Base-by-base conservation (phyloP, 2,888 invertebrate species). In the Rhingia campestris region DNA sequence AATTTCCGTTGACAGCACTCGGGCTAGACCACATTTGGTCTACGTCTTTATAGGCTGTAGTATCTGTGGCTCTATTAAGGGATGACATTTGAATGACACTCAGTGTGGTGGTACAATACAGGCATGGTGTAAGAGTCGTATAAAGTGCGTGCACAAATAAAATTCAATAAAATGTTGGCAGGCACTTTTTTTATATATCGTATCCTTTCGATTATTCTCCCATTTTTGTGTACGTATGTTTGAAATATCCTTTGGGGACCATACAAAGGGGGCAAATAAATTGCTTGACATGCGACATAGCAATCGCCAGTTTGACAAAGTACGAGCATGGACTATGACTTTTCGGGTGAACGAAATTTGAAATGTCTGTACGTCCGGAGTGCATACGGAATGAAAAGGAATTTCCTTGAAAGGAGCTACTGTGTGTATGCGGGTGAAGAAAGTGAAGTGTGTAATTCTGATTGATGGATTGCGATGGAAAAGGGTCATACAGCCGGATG, bases 261-360 rank as follows among this genome's bases (percentile, higher is more conserved):
- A n/a, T 49, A 56, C 12, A 4, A 22, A 63, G 56, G 49, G 22
- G 49, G 33, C 53, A 61, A 67, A 76, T 61, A 76, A 67, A 75
- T 75, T 67, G 75, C 59, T 53, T 59, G 75, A 75, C 75, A 75
- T 75, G 75, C 67, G 75, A 75, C 75, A 75, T 67, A 59, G 53
- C 66, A 51, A 75, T 75, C 75, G 67, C 32, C 75, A 45, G 51
- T 75, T 67, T 75, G 59, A 75, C 59, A 67, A 32, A 30, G 14
- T 43, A 66, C 51, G 66, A 73, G 6, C 35, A 64, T 41, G 45
- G 64, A 33, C 66, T 59, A 41, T 10, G 35, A 59, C 39, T 53
- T 51, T 58, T 58, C 22, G 41, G 43, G 10, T 59, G 37, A 58
- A 32, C 32, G 67, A 39, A 53, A 59, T 51, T 59, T 22, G 67